Percentiles rank a stretch among this genome's conserved stretches.
phyloP scores from a whole-genome alignment of 2,113 vertebrate genomes.

The Melanocharis versteri region DNA sequence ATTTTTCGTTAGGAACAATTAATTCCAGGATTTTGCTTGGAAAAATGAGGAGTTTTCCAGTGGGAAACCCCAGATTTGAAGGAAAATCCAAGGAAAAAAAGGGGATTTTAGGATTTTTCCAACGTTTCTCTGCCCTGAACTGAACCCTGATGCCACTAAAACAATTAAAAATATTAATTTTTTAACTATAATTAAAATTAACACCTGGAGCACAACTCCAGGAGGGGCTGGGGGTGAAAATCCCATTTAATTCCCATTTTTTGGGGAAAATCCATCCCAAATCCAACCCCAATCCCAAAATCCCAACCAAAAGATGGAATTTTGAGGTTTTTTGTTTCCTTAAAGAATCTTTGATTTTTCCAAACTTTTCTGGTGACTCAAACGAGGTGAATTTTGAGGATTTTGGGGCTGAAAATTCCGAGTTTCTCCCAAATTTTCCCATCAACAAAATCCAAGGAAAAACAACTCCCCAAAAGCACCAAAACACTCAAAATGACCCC shows the following conservation, averaged over 20 bases:
- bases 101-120: not conserved
- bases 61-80: not conserved
- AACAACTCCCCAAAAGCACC: not conserved
- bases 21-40: fast-evolving
- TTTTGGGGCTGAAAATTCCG: not conserved
- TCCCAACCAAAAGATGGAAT: not conserved
- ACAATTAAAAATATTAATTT: no score
- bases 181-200: not conserved
- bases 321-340: not conserved
- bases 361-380: fast-evolving
- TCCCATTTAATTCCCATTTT: not conserved
- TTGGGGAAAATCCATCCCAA: not conserved
- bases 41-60: fast-evolving
- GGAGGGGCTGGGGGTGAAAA: not conserved
- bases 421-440: not conserved
- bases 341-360: fast-evolving
- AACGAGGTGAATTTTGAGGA: not conserved
- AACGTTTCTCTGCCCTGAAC: fast-evolving
- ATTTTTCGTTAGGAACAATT: not conserved
- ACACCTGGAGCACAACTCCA: not conserved
- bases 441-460: not conserved
- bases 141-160: fast-evolving
- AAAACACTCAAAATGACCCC: no score
- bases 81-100: not conserved
- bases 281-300: not conserved